Evolutionary conservation across 2,797 vertebrate species (phyloP).

Genomic region (Takifugu rubripes): DNA sequence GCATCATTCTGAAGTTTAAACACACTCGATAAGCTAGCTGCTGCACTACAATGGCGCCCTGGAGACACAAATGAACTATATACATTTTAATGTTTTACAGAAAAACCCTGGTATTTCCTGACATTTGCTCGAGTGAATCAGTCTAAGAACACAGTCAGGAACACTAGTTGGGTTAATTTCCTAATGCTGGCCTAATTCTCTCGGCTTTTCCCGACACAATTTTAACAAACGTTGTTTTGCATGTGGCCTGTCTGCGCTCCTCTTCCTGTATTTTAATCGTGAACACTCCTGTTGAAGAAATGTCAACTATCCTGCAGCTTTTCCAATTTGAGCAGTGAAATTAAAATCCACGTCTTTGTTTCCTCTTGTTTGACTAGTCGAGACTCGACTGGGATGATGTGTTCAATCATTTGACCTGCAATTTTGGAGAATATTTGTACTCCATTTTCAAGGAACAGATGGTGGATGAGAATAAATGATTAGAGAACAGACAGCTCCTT

Average conservation of each 20-base stretch:
- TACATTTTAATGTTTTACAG: no score
- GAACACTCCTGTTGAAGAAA: constrained; percentile 12
- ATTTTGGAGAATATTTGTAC: constrained; percentile 94
- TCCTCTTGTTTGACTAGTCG: constrained; percentile 88
- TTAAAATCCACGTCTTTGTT: constrained; percentile 82
- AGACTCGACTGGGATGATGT: constrained; percentile 80
- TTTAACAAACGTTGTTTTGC: constrained; percentile 19
- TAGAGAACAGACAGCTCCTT: constrained; percentile 45
- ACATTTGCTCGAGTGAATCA: constrained; percentile 19
- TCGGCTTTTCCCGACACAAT: not conserved
- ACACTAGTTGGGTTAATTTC: not conserved
- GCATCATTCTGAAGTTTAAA: constrained; percentile 29
- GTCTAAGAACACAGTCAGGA: constrained; percentile 4
- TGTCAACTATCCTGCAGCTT: constrained; percentile 52
- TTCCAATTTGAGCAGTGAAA: constrained; percentile 88
- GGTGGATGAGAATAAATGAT: constrained; percentile 80
- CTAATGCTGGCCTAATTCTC: not conserved
- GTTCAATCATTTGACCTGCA: constrained; percentile 74
- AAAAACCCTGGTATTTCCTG: not conserved
- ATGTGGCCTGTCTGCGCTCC: constrained; percentile 5
- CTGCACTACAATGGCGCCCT: constrained; percentile 13
- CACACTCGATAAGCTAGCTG: constrained; percentile 2
- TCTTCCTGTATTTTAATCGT: constrained; percentile 1
- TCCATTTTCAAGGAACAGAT: constrained; percentile 83
- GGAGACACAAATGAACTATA: constrained; percentile 15